A percentile compares a stretch with the other conserved stretches of the same genome.
Conservation (phyloP, 2,888 invertebrate species). For the Ornithoptera alexandrae region DNA sequence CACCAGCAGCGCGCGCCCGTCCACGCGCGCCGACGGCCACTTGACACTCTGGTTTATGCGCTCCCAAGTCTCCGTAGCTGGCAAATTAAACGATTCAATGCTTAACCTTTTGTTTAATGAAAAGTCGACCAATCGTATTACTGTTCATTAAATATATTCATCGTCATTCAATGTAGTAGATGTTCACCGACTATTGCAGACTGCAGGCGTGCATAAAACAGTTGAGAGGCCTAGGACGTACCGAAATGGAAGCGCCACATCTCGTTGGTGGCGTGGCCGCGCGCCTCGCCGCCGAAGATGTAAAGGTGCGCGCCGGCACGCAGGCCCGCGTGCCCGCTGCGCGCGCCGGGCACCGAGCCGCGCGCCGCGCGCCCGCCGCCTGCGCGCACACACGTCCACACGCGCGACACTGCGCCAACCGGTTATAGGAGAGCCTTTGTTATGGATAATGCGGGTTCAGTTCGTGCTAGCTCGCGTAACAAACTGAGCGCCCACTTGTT, state of each 20-base stretch:
- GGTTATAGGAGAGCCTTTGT: neutral
- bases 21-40: constrained; percentile 84
- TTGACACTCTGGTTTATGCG: constrained; percentile 82
- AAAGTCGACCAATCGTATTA: too few relatives aligned
- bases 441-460: too few relatives aligned
- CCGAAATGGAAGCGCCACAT: constrained; percentile 92
- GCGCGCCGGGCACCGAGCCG: constrained; percentile 83
- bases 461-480: too few relatives aligned
- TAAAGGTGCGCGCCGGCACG: constrained; percentile 88
- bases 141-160: too few relatives aligned
- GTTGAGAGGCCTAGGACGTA: constrained; percentile 43
- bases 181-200: too few relatives aligned
- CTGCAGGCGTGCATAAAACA: too few relatives aligned
- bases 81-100: neutral
- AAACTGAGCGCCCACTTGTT: too few relatives aligned
- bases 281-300: constrained; percentile 88
- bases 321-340: constrained; percentile 89
- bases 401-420: constrained; percentile 72
- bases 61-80: constrained; percentile 88
- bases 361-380: constrained; percentile 47
- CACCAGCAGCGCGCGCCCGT: constrained; percentile 83
- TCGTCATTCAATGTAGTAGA: too few relatives aligned
- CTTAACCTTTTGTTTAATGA: neutral
- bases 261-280: constrained; percentile 85
- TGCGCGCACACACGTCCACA: constrained; percentile 82